These are phyloP conservation scores for Hemichromis elongatus DNA, from an alignment of 2,113 vertebrate genomes.

Conservation along the genomic window DNA sequence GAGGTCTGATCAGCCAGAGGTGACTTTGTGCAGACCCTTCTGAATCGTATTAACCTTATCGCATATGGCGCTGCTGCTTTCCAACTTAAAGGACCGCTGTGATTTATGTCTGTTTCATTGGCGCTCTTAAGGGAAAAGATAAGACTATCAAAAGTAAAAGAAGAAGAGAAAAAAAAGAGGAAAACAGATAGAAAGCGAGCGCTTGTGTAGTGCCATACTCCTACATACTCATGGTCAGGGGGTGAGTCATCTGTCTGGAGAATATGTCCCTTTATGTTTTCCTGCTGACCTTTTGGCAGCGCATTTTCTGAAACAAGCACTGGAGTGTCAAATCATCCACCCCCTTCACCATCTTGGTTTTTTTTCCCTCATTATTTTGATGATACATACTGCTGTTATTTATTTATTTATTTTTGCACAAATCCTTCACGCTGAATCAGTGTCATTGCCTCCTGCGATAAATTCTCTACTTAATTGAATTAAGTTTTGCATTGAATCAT, in stretches of 20 bases:
- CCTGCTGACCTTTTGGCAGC: slow-evolving; percentile 42
- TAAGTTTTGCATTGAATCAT: slow-evolving; percentile 34
- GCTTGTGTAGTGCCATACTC: slow-evolving; percentile 8
- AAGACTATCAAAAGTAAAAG: not conserved
- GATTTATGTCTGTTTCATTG: not conserved
- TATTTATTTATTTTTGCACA: not conserved
- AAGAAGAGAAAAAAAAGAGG: not conserved
- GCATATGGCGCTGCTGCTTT: not conserved
- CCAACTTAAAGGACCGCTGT: not conserved
- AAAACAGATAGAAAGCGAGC: not conserved
- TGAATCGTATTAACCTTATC: not conserved
- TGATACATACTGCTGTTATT: not conserved
- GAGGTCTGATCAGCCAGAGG: not conserved
- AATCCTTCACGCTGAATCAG: slow-evolving; percentile 25
- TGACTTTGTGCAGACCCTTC: not conserved
- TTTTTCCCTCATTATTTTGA: not conserved
- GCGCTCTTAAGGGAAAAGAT: not conserved
- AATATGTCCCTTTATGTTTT: slow-evolving; percentile 52
- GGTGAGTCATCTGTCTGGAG: slow-evolving; percentile 59
- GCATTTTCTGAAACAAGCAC: slow-evolving; percentile 19
- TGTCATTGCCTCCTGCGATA: not conserved
- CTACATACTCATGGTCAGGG: slow-evolving; percentile 10
- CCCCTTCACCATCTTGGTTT: not conserved
- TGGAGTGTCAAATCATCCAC: slow-evolving; percentile 1
- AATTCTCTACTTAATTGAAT: slow-evolving; percentile 18